These are phyloP conservation scores for Dryas iulia DNA, from an alignment of 1,140 invertebrate genomes.

Conservation along the genomic window DNA sequence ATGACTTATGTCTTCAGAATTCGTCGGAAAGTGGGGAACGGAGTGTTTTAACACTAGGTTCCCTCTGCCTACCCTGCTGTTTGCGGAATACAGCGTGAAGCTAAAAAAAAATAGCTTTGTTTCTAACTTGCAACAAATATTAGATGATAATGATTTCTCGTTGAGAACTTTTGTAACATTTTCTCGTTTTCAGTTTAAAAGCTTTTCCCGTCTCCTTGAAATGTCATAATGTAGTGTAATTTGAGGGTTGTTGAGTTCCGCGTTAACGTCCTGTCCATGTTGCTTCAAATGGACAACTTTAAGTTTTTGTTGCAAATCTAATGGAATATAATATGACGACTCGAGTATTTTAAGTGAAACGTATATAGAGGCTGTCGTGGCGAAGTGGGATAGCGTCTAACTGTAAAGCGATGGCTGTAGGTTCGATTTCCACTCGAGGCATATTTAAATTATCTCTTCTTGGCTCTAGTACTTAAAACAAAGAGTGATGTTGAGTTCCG, in stretches of 20 bases:
- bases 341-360: neutral
- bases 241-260: neutral
- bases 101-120: neutral
- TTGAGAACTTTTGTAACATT: neutral
- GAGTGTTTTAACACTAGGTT: no score
- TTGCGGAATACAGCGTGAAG: no score
- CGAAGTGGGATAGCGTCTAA: no score
- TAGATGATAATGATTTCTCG: neutral
- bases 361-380: no score
- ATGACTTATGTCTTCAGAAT: no score
- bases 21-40: no score
- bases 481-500: no score
- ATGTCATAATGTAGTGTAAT: conserved; percentile 3
- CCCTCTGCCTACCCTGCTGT: no score
- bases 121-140: neutral
- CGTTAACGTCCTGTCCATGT: neutral
- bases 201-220: neutral
- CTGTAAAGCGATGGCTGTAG: no score
- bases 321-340: neutral
- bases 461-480: no score
- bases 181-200: conserved; percentile 1
- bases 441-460: no score
- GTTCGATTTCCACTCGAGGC: no score
- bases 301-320: neutral
- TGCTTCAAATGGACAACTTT: neutral